Evolutionary conservation across 2,797 vertebrate species (phyloP).

Genomic region (Arnoldichthys spilopterus): DNA sequence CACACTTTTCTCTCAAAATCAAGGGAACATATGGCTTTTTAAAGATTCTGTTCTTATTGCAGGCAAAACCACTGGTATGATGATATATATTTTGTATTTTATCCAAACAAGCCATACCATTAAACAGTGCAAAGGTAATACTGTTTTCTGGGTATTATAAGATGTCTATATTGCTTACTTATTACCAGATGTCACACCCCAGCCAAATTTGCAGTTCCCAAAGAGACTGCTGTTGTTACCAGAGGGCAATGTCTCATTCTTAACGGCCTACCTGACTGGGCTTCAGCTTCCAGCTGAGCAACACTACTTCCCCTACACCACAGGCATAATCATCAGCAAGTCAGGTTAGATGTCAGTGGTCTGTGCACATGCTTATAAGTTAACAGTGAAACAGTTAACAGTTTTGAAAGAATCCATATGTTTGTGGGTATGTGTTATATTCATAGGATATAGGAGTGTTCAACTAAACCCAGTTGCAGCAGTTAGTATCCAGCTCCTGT

Average conservation of each 20-base stretch:
- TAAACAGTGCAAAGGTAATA: neutral
- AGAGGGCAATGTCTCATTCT: constrained; percentile 74
- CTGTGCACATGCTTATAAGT: neutral
- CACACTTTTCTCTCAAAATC: constrained; percentile 82
- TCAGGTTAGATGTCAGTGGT: constrained; percentile 75
- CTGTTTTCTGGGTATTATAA: neutral
- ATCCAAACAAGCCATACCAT: neutral
- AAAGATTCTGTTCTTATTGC: constrained; percentile 88
- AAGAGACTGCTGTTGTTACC: constrained; percentile 84
- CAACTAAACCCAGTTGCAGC: constrained; percentile 84
- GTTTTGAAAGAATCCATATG: neutral
- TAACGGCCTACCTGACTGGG: constrained; percentile 84
- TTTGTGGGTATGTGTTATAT: constrained; percentile 3
- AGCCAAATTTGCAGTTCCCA: constrained; percentile 86
- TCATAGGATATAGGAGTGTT: constrained; percentile 80
- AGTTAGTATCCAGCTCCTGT: constrained; percentile 81
- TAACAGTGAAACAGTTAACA: neutral
- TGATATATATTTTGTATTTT: neutral
- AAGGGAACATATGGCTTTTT: constrained; percentile 92
- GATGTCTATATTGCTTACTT: constrained; percentile 29
- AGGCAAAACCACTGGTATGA: constrained; percentile 84
- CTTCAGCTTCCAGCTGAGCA: constrained; percentile 78
- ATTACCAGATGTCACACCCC: constrained; percentile 77
- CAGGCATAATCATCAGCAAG: constrained; percentile 80
- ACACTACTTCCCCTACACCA: constrained; percentile 72